Conservation (phyloP, 2,797 vertebrate species). For the Thamnophis elegans region DNA sequence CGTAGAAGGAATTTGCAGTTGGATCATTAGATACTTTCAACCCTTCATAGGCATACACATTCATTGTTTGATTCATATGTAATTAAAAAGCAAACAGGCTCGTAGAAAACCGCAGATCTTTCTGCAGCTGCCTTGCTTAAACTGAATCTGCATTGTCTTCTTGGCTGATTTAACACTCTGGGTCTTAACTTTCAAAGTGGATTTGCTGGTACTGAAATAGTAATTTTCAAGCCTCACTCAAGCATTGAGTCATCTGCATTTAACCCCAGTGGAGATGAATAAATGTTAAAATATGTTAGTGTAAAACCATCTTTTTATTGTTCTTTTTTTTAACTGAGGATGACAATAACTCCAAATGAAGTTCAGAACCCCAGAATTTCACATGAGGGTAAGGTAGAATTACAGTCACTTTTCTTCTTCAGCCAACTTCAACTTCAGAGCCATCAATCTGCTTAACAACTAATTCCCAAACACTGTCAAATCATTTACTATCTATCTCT, state of each 20-base stretch:
- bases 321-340: not conserved
- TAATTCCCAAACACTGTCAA: too few species aligned
- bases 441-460: too few species aligned
- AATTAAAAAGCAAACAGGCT: not conserved
- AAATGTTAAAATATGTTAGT: not conserved
- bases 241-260: not conserved
- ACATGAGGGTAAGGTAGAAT: not conserved
- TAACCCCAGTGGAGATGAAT: constrained; percentile 13
- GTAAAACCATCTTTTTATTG: not conserved
- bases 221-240: constrained; percentile 26
- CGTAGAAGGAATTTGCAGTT: not conserved
- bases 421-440: too few species aligned
- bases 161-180: constrained; percentile 37
- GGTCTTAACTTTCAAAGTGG: constrained; percentile 28
- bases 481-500: too few species aligned
- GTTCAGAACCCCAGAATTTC: not conserved
- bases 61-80: not conserved
- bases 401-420: not conserved
- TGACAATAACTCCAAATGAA: not conserved
- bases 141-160: constrained; percentile 28
- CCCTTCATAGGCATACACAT: not conserved
- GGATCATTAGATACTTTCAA: not conserved
- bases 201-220: constrained; percentile 39
- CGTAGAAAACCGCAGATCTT: not conserved
- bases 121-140: not conserved